phyloP scores from a whole-genome alignment of 2,113 vertebrate species.

The Chiloscyllium plagiosum region DNA sequence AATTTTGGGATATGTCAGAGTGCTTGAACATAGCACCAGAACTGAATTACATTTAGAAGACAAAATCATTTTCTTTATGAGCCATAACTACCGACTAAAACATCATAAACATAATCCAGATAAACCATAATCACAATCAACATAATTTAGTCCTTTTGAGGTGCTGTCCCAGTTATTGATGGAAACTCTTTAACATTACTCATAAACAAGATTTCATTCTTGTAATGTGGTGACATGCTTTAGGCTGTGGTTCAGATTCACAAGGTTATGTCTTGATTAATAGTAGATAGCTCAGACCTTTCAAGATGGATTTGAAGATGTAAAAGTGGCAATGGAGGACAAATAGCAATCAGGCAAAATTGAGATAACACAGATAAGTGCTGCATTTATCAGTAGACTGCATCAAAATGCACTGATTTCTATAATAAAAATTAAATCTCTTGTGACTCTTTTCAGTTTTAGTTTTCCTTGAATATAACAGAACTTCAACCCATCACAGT shows the following conservation, averaged over 20 bases:
- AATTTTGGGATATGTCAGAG: neutral
- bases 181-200: constrained; percentile 52
- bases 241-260: constrained; percentile 24
- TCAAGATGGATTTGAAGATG: constrained; percentile 58
- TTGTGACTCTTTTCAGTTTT: neutral
- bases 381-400: constrained; percentile 53
- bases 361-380: constrained; percentile 64
- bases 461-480: too few relatives aligned
- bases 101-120: constrained; percentile 44
- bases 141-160: constrained; percentile 44
- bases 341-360: constrained; percentile 72
- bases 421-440: neutral
- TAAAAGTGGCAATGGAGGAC: constrained; percentile 54
- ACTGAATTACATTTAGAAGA: constrained; percentile 17
- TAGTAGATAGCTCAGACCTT: constrained; percentile 52
- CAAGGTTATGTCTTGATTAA: constrained; percentile 56
- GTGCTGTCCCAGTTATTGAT: constrained; percentile 47
- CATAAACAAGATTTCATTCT: constrained; percentile 55
- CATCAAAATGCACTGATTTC: constrained; percentile 56
- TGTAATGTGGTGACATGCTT: constrained; percentile 47
- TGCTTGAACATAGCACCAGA: neutral
- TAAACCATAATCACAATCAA: constrained; percentile 51
- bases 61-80: neutral
- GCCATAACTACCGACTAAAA: neutral
- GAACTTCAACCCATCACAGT: neutral